Conservation (phyloP, 2,888 invertebrate species). For the Xanthorhoe spadicearia region DNA sequence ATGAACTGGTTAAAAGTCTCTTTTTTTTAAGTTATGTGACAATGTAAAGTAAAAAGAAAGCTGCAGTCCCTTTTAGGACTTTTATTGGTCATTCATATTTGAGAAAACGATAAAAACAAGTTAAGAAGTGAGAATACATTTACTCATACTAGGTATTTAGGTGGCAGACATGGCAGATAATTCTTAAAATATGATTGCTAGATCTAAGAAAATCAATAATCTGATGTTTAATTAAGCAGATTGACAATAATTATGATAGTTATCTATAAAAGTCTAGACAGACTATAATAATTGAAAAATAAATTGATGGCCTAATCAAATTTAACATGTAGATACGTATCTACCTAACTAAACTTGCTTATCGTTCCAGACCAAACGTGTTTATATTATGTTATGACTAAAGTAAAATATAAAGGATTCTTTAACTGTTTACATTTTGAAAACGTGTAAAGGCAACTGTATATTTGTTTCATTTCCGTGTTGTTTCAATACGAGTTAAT, state of each 20-base stretch:
- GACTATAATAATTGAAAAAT: background rate
- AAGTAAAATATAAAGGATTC: background rate
- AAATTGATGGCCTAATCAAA: too few relatives aligned
- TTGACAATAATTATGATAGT: background rate
- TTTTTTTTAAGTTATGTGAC: background rate
- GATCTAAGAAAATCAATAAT: background rate
- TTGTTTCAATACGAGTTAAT: constrained; percentile 26
- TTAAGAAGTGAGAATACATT: too few relatives aligned
- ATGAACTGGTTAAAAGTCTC: background rate
- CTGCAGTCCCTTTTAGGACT: background rate
- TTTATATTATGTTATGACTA: background rate
- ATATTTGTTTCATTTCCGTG: constrained; percentile 21
- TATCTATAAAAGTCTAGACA: too few relatives aligned
- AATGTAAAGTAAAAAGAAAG: background rate
- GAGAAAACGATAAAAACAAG: too few relatives aligned
- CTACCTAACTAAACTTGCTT: too few relatives aligned
- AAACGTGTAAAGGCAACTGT: constrained; percentile 15
- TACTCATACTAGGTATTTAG: too few relatives aligned
- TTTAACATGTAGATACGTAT: background rate
- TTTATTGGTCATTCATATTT: too few relatives aligned
- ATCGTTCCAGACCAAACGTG: background rate
- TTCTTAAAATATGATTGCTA: background rate
- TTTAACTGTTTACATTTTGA: background rate
- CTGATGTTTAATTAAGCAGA: background rate
- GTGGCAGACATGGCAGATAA: background rate